Base-by-base conservation (phyloP, 2,888 invertebrate genomes). In the Dryococelus australis region DNA sequence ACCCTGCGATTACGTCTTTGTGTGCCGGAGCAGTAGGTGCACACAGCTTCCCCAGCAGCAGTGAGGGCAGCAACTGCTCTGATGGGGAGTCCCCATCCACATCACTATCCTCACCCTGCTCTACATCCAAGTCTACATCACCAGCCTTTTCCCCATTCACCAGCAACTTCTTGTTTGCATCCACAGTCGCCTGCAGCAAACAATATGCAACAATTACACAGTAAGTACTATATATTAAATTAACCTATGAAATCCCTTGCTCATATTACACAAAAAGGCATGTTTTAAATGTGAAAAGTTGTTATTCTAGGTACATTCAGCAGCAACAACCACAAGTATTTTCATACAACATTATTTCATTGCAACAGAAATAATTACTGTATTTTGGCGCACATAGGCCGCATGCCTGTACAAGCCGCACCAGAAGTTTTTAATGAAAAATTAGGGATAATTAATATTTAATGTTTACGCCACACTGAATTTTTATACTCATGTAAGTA, bases 71-170 rank as follows among this genome's bases (percentile, higher is more conserved):
- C 8, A 89, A 43, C 28, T 88, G 87, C 26, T 88, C 88, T 35
- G 85, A 28, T n/a, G 85, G 27, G 13, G 85, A 89, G 26, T 91
- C 91, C 3, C 86, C 89, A 0, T 89, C 87, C 12, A 90, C 91
- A 51, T 90, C 91, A n/a, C 89, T 91, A 84, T 95, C 95, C 91
- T 93, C 92, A 89, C 95, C 95, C 91, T 93, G 94, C 91, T 94
- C 94, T 51, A 94, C 93, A 90, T 95, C 94, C 87, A 94, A 92
- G 90, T 94, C 94, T 89, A 93, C 93, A 47, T 94, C 94, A 90
- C 53, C 84, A n/a, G 86, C 78, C 78, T 13, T 28, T n/a, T 85
- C 86, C 35, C 79, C 86, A 26, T 43, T 28, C 83, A 87, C 85
- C 43, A 43, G n/a, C 24, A 51, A n/a, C 43, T 79, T 86, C 27